Base-by-base conservation (phyloP, 2,888 invertebrate species). In the Cyrtodaria siliqua region DNA sequence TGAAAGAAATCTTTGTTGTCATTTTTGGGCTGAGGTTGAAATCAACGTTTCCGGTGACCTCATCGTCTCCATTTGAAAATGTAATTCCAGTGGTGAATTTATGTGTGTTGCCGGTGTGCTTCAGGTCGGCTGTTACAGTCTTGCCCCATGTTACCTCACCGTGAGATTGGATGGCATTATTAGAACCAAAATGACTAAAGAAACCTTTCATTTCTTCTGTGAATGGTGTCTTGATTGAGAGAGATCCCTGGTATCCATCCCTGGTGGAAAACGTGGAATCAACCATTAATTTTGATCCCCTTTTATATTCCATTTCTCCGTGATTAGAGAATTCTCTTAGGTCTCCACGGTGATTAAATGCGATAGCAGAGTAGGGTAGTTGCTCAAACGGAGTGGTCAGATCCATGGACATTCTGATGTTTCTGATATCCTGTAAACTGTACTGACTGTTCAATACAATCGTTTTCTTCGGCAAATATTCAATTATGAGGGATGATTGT, bases 391-490 rank as follows among this genome's bases (percentile, higher is more conserved):
- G 78, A 12, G 78, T 73, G 14, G 60, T 38, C 20, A 78, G 40
- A 70, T 66, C 68, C 24, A 78, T 6, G 12, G 66, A 20, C 6
- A 61, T 8, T 27, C 52, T 57, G 23, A 73, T 26, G 42, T 78
- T 60, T 6, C 44, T 52, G 6, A 38, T 9, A 9, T 57, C 61
- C 9, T 57, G 44, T 1, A 78, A 42, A 3, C 29, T 50, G 47
- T 64, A 66, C n/a, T 26, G 23, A 23, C 55, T 57, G 2, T 29
- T 42, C 2, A 78, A 29, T 47, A 62, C 52, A 16, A 73, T 52
- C 8, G 40, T 60, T 53, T 69, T 56, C 12, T 64, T 62, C 8
- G 73, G 78, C 40, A 57, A 26, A 61, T 73, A 78, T 62, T 78
- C 78, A 23, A 70, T 27, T 9, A 38, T 40, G 2, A 70, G 38